Conservation (phyloP, 1,140 invertebrate genomes). For the Atta texana region DNA sequence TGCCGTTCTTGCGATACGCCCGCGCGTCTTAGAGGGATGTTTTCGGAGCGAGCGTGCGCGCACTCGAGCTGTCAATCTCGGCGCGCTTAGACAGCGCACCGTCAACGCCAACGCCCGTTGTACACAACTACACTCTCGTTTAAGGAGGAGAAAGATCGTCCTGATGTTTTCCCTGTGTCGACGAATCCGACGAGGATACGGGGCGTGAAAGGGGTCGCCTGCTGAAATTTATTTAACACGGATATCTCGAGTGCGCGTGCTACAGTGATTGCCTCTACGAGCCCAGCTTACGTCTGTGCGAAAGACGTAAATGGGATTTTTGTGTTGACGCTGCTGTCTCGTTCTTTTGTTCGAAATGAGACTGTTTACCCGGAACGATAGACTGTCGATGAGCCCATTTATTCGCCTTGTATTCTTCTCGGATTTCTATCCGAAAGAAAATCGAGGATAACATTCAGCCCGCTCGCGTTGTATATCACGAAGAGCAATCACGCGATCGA, state of each 20-base stretch:
- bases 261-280: slow-evolving; percentile 24
- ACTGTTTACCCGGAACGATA: slow-evolving; percentile 54
- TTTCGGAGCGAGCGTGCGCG: slow-evolving; percentile 56
- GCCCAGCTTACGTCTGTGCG: slow-evolving; percentile 48
- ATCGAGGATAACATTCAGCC: not conserved
- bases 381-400: slow-evolving; percentile 47
- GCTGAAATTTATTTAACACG: slow-evolving; percentile 68
- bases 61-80: slow-evolving; percentile 67
- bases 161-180: slow-evolving; percentile 61
- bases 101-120: slow-evolving; percentile 9
- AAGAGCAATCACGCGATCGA: not conserved
- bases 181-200: slow-evolving; percentile 39
- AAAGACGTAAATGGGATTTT: slow-evolving; percentile 69
- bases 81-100: slow-evolving; percentile 59
- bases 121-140: not conserved
- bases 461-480: not conserved
- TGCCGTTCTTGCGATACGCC: slow-evolving; percentile 14
- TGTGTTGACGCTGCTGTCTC: slow-evolving; percentile 60
- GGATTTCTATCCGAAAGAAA: slow-evolving; percentile 50
- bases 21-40: slow-evolving; percentile 48
- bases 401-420: slow-evolving; percentile 49
- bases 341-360: slow-evolving; percentile 54
- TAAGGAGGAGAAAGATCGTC: not conserved
- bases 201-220: slow-evolving; percentile 58
- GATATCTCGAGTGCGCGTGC: slow-evolving; percentile 44